Evolutionary conservation across 2,113 vertebrate genomes (phyloP), one percentile per base, ranked within the genome.

Genomic region (Istiophorus platypterus): DNA sequence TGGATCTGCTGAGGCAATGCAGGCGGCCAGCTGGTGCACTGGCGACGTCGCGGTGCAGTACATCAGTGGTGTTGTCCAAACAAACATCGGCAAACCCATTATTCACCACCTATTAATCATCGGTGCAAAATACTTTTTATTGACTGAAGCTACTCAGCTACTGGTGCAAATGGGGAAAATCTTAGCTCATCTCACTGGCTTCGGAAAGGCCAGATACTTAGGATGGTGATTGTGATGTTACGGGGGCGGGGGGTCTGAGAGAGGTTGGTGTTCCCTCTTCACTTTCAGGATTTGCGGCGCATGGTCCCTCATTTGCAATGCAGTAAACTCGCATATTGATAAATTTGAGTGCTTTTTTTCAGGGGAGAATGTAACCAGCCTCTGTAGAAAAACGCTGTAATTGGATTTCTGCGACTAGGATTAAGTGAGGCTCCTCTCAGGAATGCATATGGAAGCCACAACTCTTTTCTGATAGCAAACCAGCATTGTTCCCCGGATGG

Each of bases 341-440:
- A 92, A 72, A 88, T 91, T 86, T 81, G 76, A 91, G 82, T 79
- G 91, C 94, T 93, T 94, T 93, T 94, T 88, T 80, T 85, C 81
- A 87, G 84, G 66, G 78, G 79, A 89, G 82, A 91, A 92, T 72
- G 89, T 90, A 86, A 81, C 86, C 89, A 92, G 85, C 81, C 92
- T 88, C 86, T 89, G 89, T 88, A 76, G 89, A 91, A 90, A 90
- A 89, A 82, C 67, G 85, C 85, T 83, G 85, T 94, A 94, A 95
- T 93, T 94, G 92, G 92, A 94, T 92, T 89, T 87, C 84, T 83
- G 85, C 61, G 56, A 72, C 83, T 77, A 31, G 91, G 93, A 90
- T 91, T 88, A 92, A 70, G 41, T 49, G 75, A 39, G 39, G 72
- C 81, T 80, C 66, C 77, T 86, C 85, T 52, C 45, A 77, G 85